Percentiles rank a stretch among this genome's conserved stretches.
Conservation (phyloP, 2,888 invertebrate species). For the Anaspis maculata region DNA sequence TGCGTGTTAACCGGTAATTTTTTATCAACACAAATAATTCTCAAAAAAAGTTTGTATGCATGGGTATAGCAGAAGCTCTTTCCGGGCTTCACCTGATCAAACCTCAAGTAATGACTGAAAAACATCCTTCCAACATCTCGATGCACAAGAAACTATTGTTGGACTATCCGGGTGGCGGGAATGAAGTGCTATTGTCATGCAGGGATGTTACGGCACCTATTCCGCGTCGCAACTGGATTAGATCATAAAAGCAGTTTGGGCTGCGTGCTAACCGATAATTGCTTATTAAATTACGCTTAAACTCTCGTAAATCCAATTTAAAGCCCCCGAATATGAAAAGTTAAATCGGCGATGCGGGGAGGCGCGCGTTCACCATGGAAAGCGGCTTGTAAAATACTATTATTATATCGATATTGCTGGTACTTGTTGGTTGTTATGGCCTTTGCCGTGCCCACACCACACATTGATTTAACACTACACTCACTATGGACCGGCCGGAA, state of each 20-base stretch:
- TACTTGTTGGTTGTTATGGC: constrained; percentile 23
- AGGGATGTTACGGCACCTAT: too few relatives aligned
- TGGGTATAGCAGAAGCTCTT: too few relatives aligned
- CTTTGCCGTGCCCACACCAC: constrained; percentile 17
- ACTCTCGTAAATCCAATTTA: constrained; percentile 29
- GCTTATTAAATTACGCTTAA: constrained; percentile 32
- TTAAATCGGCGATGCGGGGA: constrained; percentile 26
- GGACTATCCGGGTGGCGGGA: too few relatives aligned
- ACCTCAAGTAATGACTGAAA: too few relatives aligned
- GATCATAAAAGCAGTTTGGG: constrained; percentile 23
- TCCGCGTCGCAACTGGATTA: too few relatives aligned
- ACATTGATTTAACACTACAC: constrained; percentile 24
- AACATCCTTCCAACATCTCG: too few relatives aligned
- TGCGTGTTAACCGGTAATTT: constrained; percentile 31
- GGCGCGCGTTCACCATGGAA: constrained; percentile 14
- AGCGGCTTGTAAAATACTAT: constrained; percentile 23
- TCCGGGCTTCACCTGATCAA: too few relatives aligned
- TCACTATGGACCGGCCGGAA: too few relatives aligned
- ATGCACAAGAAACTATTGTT: too few relatives aligned
- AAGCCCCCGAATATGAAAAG: constrained; percentile 28
- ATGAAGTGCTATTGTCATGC: too few relatives aligned
- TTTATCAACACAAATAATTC: too few relatives aligned
- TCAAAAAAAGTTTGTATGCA: too few relatives aligned
- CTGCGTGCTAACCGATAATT: constrained; percentile 31
- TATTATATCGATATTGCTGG: constrained; percentile 24